These are phyloP conservation scores for Lagopus muta DNA, from an alignment of 2,113 vertebrate genomes.

Conservation along the genomic window DNA sequence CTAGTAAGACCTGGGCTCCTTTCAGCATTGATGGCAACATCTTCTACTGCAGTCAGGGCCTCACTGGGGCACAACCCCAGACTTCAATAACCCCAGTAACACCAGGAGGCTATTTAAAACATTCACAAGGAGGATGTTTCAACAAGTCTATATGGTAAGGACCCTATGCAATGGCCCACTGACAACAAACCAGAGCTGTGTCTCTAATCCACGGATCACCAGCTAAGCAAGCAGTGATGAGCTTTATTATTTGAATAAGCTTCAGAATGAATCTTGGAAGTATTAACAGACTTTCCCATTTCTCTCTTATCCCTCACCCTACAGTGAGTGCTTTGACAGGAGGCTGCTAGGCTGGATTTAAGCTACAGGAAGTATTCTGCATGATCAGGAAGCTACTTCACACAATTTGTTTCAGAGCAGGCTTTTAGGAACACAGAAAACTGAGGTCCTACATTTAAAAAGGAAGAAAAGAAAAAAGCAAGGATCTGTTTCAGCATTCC, in stretches of 20 bases:
- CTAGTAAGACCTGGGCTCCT: background rate
- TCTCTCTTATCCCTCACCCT: background rate
- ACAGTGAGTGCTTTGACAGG: constrained; percentile 1
- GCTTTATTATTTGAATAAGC: background rate
- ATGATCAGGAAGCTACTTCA: constrained; percentile 17
- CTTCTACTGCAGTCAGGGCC: background rate
- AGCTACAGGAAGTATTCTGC: constrained; percentile 40
- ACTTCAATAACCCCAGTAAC: background rate
- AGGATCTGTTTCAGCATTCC: constrained; percentile 1
- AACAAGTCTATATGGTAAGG: background rate
- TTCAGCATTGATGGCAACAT: background rate
- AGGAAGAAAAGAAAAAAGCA: constrained; percentile 4
- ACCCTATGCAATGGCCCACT: background rate
- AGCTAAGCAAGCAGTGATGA: background rate
- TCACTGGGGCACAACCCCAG: background rate
- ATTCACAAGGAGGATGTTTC: background rate
- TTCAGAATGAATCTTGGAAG: background rate
- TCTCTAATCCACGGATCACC: background rate
- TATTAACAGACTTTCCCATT: background rate
- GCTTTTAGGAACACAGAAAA: constrained; percentile 45
- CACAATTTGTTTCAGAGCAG: background rate
- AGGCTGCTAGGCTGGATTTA: constrained; percentile 31
- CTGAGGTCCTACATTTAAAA: background rate
- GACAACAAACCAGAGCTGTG: background rate
- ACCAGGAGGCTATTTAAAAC: background rate